Base-by-base conservation (phyloP, 2,888 invertebrate species). In the Eumerus sabulonum region DNA sequence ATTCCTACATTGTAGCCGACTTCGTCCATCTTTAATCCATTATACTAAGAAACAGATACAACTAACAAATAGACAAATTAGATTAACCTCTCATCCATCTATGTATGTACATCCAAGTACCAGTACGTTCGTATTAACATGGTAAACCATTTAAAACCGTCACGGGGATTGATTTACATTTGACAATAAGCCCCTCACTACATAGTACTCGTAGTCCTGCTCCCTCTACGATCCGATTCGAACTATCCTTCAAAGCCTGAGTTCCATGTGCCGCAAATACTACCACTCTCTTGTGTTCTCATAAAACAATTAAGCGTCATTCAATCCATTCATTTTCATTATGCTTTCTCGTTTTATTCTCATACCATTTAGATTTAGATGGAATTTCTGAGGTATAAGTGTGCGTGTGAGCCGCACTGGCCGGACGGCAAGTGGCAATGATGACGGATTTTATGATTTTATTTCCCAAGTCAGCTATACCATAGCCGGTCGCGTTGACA, bases 251-350 rank as follows among this genome's bases (percentile, higher is more conserved):
- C 14, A 40, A 48, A 47, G 45, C 40, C 35, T 12, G 13, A n/a
- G 14, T 35, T 14, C 54, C 16, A 35, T 47, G n/a, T n/a, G n/a
- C n/a, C n/a, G n/a, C n/a, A n/a, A n/a, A n/a, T 42, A 9, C 45
- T 38, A 18, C 35, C 18, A 17, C 7, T 36, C 7, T 16, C 42
- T 45, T 1, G 17, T 12, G 19, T n/a, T n/a, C 54, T 36, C 27
- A 50, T 76, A 76, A 76, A 76, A 72, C 76, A 76, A 76, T 76
- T 76, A 76, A 76, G 66, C 50, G 50, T 62, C 72, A 76, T 76
- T 76, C 59, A 54, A 27, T 27, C 7, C 27, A 27, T 27, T 27
- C 27, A 27, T 27, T 27, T 63, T 71, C 63, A 56, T 59, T 50
- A 50, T 66, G 54, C 54, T 70, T 59, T 70, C 40, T 50, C 45